Evolutionary conservation across 2,797 vertebrate species (phyloP).

Genomic region (Liasis olivaceus): DNA sequence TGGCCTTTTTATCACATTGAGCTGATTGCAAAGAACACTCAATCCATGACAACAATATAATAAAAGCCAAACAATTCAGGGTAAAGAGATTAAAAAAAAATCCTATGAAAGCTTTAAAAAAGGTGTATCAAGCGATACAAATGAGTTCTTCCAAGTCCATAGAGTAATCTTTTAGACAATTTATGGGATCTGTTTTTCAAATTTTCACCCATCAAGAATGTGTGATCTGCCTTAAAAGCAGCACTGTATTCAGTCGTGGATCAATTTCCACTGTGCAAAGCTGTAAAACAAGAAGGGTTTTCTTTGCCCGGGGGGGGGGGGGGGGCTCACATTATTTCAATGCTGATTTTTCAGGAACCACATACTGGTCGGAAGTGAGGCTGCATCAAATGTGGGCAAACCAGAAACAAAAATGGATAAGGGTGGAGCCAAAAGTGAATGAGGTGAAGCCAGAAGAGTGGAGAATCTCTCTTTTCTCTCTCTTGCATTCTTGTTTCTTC

Average conservation of each 20-base stretch:
- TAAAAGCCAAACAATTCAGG: conserved; percentile 41
- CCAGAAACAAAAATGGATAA: too few relatives aligned
- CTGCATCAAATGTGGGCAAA: too few relatives aligned
- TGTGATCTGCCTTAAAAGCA: neutral
- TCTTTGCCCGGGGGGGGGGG: neutral
- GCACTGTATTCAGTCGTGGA: neutral
- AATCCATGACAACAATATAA: conserved; percentile 40
- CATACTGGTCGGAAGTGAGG: too few relatives aligned
- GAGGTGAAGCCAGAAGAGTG: too few relatives aligned
- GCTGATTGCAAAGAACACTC: conserved; percentile 13
- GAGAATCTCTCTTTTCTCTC: too few relatives aligned
- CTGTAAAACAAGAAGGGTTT: neutral
- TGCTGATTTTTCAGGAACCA: too few relatives aligned
- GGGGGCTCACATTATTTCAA: too few relatives aligned
- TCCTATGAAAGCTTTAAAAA: neutral
- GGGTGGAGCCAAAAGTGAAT: too few relatives aligned
- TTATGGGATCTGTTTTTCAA: neutral
- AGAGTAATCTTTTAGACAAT: neutral
- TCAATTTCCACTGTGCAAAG: neutral
- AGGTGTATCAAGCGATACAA: neutral
- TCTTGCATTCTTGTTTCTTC: too few relatives aligned
- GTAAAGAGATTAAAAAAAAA: conserved; percentile 37
- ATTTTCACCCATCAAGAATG: neutral
- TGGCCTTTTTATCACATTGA: neutral
- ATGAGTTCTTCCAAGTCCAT: neutral